phyloP scores from a whole-genome alignment of 2,797 vertebrate species.

The Molothrus ater region DNA sequence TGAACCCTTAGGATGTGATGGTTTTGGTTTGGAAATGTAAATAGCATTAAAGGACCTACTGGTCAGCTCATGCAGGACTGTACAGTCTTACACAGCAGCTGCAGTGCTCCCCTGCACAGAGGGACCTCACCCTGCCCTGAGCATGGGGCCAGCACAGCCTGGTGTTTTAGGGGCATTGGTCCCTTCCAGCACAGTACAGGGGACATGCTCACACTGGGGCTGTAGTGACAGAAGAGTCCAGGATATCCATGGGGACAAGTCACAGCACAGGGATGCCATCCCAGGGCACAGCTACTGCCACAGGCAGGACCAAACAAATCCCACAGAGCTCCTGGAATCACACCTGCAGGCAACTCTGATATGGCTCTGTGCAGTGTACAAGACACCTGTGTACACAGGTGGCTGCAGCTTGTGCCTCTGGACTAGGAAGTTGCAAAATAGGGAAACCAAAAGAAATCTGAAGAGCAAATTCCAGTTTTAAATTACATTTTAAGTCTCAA shows the following conservation, averaged over 20 bases:
- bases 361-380: rapidly evolving
- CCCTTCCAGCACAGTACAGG: not conserved
- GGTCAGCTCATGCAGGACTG: rapidly evolving
- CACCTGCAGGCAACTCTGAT: not conserved
- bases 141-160: too few species aligned
- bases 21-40: not conserved
- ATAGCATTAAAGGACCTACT: not conserved
- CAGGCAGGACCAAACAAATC: not conserved
- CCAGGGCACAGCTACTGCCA: not conserved
- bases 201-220: not conserved
- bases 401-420: not conserved
- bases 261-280: not conserved
- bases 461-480: not conserved
- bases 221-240: not conserved
- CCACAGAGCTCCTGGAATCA: not conserved
- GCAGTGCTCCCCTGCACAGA: not conserved
- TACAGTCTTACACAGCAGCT: not conserved
- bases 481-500: not conserved
- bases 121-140: not conserved
- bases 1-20: not conserved
- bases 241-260: not conserved
- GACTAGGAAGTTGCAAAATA: not conserved
- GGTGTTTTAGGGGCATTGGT: not conserved
- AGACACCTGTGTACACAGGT: not conserved
- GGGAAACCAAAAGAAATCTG: not conserved